phyloP scores from a whole-genome alignment of 1,140 invertebrate species.

The Eciton burchellii region DNA sequence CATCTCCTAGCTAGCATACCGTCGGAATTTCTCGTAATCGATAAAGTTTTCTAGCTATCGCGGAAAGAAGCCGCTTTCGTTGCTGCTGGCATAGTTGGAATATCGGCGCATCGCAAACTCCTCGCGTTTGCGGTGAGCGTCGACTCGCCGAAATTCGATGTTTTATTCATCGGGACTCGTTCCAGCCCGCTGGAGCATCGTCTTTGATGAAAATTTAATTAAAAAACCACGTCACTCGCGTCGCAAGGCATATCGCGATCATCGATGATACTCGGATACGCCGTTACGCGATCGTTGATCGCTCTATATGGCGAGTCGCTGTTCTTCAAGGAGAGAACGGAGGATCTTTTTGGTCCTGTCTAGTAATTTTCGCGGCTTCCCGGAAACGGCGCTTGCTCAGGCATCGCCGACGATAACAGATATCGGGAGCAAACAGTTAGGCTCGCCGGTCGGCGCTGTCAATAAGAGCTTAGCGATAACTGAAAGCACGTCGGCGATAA shows the following conservation, averaged over 20 bases:
- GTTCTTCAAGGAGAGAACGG: not conserved
- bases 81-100: slow-evolving; percentile 10
- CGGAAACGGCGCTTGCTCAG: not conserved
- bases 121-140: not conserved
- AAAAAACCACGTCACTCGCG: slow-evolving; percentile 2
- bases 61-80: slow-evolving; percentile 2
- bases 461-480: slow-evolving; percentile 24
- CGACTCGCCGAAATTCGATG: slow-evolving; percentile 17
- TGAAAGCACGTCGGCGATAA: not conserved
- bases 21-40: slow-evolving; percentile 27
- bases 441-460: not conserved
- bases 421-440: not conserved
- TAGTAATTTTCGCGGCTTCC: not conserved
- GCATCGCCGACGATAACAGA: not conserved
- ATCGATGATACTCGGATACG: not conserved
- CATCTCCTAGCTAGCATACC: slow-evolving; percentile 9
- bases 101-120: slow-evolving; percentile 11
- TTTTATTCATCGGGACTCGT: not conserved
- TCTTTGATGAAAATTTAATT: not conserved
- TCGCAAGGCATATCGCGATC: slow-evolving; percentile 20
- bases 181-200: not conserved
- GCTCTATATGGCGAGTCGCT: slow-evolving; percentile 1
- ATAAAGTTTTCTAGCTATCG: slow-evolving; percentile 33
- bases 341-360: not conserved
- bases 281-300: slow-evolving; percentile 15